Conservation (phyloP, 2,797 vertebrate species). For the Pogoniulus pusillus region DNA sequence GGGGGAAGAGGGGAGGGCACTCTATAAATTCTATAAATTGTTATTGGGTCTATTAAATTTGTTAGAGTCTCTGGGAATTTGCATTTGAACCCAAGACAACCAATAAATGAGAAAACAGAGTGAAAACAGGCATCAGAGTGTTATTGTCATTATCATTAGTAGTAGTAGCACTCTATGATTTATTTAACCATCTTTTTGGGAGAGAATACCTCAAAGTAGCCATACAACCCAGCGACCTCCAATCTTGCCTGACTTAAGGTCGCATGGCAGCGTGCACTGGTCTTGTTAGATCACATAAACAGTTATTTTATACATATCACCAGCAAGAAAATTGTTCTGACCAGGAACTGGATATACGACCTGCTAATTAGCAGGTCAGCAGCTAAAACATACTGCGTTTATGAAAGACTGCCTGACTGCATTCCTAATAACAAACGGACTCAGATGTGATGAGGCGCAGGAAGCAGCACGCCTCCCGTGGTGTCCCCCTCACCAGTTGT, state of each 20-base stretch:
- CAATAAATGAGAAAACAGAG: not conserved
- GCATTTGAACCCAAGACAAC: too few species aligned
- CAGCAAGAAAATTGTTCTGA: not conserved
- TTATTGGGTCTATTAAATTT: too few species aligned
- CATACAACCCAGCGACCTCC: not conserved
- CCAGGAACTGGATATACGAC: not conserved
- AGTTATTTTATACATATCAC: not conserved
- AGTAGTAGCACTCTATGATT: not conserved
- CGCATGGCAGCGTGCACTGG: not conserved
- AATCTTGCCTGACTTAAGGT: not conserved
- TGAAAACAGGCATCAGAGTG: rapidly evolving
- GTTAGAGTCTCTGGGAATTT: too few species aligned
- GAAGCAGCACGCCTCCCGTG: not conserved
- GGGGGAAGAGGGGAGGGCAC: too few species aligned
- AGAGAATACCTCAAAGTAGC: too few species aligned
- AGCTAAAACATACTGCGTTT: not conserved
- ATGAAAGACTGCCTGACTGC: not conserved
- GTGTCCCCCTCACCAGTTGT: not conserved
- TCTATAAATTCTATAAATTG: too few species aligned
- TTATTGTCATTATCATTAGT: not conserved
- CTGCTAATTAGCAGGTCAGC: not conserved
- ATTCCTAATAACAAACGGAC: not conserved
- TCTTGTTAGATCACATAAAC: not conserved
- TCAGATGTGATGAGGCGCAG: not conserved
- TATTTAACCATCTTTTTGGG: too few species aligned